Base-by-base conservation (phyloP, 1,140 invertebrate genomes). In the Pachyrhynchus sulphureomaculatus region DNA sequence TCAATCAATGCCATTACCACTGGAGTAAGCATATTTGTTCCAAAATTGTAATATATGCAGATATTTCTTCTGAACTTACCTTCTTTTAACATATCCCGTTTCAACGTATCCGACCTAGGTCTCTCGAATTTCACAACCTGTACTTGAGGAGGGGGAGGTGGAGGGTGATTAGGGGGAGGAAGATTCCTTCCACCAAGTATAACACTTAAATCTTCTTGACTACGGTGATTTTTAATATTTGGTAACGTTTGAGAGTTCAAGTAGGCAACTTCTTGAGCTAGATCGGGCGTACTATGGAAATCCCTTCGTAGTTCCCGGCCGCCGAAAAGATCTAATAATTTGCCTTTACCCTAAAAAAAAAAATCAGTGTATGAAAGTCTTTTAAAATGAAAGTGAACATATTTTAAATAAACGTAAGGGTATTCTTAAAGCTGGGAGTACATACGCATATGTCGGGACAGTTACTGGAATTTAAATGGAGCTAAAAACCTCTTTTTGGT, bases 211-310 rank as follows among this genome's bases (percentile, higher is more conserved):
- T 91, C 88, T 70, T 91, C 89, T 70, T 88, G 89, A 70, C 88
- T 90, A 24, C 86, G 81, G 65, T 89, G 88, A 78, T 72, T 44
- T 73, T 79, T 63, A 71, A 9, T 62, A 41, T 76, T 32, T 60
- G 70, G 58, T 42, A 70, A 55, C 9, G 63, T 60, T 57, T 36
- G 64, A 44, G 42, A 62, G 53, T 29, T 58, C 9, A 67, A 45
- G 59, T 65, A 62, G 12, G 67, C 68, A 9, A 64, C 48, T 39
- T 74, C 77, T 63, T 81, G 78, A 26, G 79, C 84, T 21, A 94
- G 74, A 77, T 95, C 92, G 0, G 93, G 92, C 18, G 92, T 94
- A 45, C 90, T 92, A 74, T 93, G 91, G 78, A 93, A 95, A 61
- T 89, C 88, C 53, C 92, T 84, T 64, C 92, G 89, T 12, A 94